Conservation (phyloP, 2,797 vertebrate species). For the Acipenser oxyrinchus region DNA sequence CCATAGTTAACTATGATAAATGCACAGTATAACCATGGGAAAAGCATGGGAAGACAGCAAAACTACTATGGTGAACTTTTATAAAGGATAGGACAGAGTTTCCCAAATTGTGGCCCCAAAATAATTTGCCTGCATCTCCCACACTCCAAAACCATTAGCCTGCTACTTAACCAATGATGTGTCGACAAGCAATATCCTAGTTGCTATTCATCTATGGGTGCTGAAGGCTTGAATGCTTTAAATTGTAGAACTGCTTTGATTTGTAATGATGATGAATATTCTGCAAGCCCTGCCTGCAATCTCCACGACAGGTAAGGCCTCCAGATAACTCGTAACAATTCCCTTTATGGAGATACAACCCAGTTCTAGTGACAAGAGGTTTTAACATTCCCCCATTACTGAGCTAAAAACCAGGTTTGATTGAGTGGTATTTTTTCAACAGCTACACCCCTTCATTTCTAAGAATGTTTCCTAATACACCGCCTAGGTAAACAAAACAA, state of each 20-base stretch:
- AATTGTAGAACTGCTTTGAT: background rate
- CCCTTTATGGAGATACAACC: constrained; percentile 62
- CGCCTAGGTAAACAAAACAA: constrained; percentile 11
- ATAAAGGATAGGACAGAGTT: too few species aligned
- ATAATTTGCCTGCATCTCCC: too few species aligned
- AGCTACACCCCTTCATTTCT: background rate
- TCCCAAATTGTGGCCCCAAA: too few species aligned
- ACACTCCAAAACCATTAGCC: too few species aligned
- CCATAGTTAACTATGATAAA: too few species aligned
- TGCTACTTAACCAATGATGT: too few species aligned
- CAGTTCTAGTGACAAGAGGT: constrained; percentile 11
- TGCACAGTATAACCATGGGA: too few species aligned
- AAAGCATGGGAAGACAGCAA: too few species aligned
- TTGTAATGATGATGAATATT: constrained; percentile 1
- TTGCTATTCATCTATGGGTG: background rate
- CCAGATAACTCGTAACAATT: constrained; percentile 51
- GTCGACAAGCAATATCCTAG: too few species aligned
- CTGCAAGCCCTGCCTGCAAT: constrained; percentile 44
- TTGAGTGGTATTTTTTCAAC: constrained; percentile 1
- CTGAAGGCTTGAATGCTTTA: too few species aligned
- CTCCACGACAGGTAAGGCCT: constrained; percentile 48
- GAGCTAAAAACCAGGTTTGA: constrained; percentile 8
- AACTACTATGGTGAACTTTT: too few species aligned
- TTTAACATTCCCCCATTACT: constrained; percentile 3
- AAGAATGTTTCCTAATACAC: constrained; percentile 13